These are phyloP conservation scores for Oxycera nigricornis DNA, from an alignment of 2,888 invertebrate species.

Conservation along the genomic window DNA sequence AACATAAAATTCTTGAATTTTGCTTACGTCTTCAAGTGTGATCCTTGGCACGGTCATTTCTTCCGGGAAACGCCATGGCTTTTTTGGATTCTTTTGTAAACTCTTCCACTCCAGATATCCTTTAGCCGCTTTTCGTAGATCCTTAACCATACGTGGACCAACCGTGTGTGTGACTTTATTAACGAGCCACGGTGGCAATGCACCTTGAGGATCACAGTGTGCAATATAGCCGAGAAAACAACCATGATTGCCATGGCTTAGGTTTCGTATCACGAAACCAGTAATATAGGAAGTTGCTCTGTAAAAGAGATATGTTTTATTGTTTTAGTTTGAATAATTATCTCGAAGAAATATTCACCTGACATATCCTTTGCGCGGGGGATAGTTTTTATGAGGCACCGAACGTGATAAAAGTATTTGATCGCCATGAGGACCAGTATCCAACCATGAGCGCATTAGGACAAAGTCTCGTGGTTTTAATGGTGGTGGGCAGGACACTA, in stretches of 20 bases:
- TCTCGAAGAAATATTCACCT: constrained; percentile 61
- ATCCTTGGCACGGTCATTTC: constrained; percentile 79
- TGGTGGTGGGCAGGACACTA: constrained; percentile 87
- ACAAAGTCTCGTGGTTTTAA: constrained; percentile 92
- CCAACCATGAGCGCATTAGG: constrained; percentile 89
- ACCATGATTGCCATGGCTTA: constrained; percentile 66
- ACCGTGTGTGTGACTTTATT: constrained; percentile 82
- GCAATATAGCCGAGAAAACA: constrained; percentile 88
- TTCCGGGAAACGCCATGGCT: constrained; percentile 89
- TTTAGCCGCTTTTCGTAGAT: constrained; percentile 81
- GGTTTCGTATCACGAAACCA: constrained; percentile 73
- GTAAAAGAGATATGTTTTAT: constrained; percentile 40
- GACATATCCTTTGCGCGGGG: constrained; percentile 82
- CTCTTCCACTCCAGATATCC: constrained; percentile 84
- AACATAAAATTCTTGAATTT: no score
- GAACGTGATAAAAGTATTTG: constrained; percentile 91
- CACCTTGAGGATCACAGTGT: constrained; percentile 88
- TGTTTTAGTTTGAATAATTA: background rate
- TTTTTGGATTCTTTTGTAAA: constrained; percentile 74
- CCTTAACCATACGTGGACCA: constrained; percentile 85
- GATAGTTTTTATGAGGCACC: constrained; percentile 84
- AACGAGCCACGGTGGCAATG: constrained; percentile 86
- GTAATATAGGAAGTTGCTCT: constrained; percentile 70
- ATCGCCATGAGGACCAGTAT: constrained; percentile 74
- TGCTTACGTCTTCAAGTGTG: constrained; percentile 66